phyloP scores from a whole-genome alignment of 2,797 vertebrate species.

The Hippocampus kuda region DNA sequence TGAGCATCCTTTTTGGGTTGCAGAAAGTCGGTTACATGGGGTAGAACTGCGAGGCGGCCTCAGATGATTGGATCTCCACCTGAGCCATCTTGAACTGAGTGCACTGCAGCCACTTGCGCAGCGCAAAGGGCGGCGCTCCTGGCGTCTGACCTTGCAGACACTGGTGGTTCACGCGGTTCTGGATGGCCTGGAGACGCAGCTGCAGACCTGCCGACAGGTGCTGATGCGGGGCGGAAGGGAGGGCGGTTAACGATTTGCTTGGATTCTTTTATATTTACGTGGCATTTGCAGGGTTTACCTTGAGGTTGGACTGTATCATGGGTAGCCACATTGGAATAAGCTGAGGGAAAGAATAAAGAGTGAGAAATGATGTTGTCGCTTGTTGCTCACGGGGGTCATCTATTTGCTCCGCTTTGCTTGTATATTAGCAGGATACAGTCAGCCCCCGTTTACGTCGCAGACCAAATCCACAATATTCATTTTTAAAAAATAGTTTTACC shows the following conservation, averaged over 20 bases:
- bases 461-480: too few species aligned
- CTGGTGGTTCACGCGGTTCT: constrained; percentile 94
- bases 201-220: constrained; percentile 94
- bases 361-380: neutral
- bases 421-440: too few species aligned
- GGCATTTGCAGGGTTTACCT: constrained; percentile 67
- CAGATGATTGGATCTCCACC: constrained; percentile 98
- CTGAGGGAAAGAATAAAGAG: constrained; percentile 54
- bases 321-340: constrained; percentile 99
- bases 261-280: neutral
- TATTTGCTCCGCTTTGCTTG: neutral
- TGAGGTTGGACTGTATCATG: constrained; percentile 97
- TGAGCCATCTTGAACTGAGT: constrained; percentile 99
- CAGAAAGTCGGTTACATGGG: constrained; percentile 77
- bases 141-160: constrained; percentile 79
- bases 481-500: too few species aligned
- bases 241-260: neutral
- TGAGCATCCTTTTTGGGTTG: constrained; percentile 26
- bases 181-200: constrained; percentile 94
- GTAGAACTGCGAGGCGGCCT: constrained; percentile 97
- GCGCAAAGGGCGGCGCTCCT: constrained; percentile 72
- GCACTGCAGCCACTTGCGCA: constrained; percentile 96
- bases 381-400: neutral
- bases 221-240: constrained; percentile 49
- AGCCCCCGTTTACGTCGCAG: too few species aligned